Evolutionary conservation across 2,113 vertebrate species (phyloP).

Genomic region (Passer montanus): DNA sequence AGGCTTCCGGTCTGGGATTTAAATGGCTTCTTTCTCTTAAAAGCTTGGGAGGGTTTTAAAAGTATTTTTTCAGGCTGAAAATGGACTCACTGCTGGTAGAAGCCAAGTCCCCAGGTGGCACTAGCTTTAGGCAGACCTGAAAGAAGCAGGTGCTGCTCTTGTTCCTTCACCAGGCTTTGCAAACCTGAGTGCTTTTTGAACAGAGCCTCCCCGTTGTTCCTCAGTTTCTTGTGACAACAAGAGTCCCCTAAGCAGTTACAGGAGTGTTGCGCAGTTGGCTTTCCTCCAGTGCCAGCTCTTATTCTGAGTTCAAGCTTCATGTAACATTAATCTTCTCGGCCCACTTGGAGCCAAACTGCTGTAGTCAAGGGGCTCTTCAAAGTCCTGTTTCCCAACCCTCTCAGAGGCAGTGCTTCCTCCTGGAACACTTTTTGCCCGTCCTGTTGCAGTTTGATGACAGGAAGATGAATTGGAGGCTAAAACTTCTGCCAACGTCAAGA

Average conservation of each 20-base stretch:
- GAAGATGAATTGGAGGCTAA: background rate
- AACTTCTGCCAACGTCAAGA: background rate
- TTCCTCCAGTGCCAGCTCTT: background rate
- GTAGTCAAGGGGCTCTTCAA: background rate
- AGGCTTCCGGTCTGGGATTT: slow-evolving; percentile 40
- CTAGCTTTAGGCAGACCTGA: background rate
- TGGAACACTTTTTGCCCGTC: background rate
- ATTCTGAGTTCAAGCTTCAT: background rate
- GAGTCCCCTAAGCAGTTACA: background rate
- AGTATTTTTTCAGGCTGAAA: slow-evolving; percentile 17
- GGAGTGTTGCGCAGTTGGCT: background rate
- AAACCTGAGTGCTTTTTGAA: background rate
- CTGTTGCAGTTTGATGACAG: background rate
- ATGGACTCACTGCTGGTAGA: background rate
- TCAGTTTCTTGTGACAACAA: background rate
- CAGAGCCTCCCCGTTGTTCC: background rate
- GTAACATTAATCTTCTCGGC: background rate
- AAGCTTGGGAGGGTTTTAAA: background rate
- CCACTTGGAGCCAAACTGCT: background rate
- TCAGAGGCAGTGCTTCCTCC: background rate
- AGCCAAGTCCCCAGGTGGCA: background rate
- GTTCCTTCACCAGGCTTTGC: background rate
- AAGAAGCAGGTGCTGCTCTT: background rate
- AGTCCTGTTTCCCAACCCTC: background rate
- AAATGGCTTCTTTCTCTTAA: slow-evolving; percentile 11